Evolutionary conservation across 2,113 vertebrate genomes (phyloP).

Genomic region (Pristiophorus japonicus): DNA sequence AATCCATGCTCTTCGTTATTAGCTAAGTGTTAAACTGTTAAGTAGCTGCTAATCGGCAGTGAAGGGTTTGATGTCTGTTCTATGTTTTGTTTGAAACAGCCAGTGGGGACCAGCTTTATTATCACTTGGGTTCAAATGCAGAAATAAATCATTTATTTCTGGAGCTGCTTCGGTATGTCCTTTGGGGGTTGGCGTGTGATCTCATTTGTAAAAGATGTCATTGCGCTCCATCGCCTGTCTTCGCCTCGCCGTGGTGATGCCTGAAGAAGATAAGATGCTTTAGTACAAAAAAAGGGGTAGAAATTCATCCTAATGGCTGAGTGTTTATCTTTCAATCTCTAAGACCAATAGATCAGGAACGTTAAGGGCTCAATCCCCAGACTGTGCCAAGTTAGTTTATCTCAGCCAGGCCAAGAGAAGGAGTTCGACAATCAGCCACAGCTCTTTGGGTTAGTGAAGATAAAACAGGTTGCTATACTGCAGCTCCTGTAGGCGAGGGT

Average conservation of each 20-base stretch:
- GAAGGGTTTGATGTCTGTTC: constrained; percentile 35
- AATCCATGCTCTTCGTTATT: neutral
- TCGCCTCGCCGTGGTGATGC: neutral
- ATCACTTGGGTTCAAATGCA: neutral
- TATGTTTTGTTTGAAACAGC: constrained; percentile 39
- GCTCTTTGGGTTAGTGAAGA: neutral
- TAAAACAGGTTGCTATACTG: neutral
- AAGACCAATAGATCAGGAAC: neutral
- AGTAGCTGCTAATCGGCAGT: constrained; percentile 48
- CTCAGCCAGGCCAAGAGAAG: neutral
- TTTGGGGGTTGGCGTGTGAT: neutral
- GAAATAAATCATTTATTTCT: neutral
- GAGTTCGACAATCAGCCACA: neutral
- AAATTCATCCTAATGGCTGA: neutral
- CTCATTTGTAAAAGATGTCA: constrained; percentile 4
- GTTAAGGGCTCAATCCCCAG: neutral
- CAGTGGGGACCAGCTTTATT: constrained; percentile 41
- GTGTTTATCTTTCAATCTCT: neutral
- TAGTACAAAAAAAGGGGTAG: neutral
- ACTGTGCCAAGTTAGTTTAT: neutral
- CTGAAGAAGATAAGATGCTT: neutral
- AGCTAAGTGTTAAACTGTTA: constrained; percentile 42
- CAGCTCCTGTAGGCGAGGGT: neutral
- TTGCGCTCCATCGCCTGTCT: too few species aligned
- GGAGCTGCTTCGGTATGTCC: neutral